A percentile compares a stretch with the other conserved stretches of the same genome.
Conservation (phyloP, 2,113 vertebrate genomes). For the Garra rufa region DNA sequence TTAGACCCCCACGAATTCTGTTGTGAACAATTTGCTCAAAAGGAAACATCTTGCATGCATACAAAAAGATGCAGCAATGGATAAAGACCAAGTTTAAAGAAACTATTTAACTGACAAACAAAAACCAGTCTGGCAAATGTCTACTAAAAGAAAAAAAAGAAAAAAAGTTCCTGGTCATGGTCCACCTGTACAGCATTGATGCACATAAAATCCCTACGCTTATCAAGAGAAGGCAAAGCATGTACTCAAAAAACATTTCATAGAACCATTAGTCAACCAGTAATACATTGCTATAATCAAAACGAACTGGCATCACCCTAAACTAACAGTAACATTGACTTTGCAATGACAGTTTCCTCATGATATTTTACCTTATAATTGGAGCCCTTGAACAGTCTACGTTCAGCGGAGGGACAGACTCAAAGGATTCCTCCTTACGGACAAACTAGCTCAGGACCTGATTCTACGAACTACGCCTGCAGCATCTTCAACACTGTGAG, state of each 20-base stretch:
- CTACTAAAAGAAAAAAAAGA: constrained; percentile 29
- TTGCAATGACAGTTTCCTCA: constrained; percentile 66
- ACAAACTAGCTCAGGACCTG: constrained; percentile 99
- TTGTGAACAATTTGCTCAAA: constrained; percentile 89
- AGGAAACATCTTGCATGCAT: constrained; percentile 86
- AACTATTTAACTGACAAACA: constrained; percentile 60
- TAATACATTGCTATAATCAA: constrained; percentile 42
- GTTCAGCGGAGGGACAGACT: constrained; percentile 97
- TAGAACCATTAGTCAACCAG: constrained; percentile 43
- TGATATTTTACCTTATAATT: constrained; percentile 91
- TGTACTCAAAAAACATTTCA: constrained; percentile 51
- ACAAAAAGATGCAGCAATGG: constrained; percentile 73
- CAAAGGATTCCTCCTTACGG: constrained; percentile 98
- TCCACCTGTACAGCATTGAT: constrained; percentile 70
- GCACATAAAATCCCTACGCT: constrained; percentile 57
- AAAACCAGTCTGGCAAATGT: constrained; percentile 29
- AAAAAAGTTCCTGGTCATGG: constrained; percentile 73
- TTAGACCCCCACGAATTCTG: constrained; percentile 88
- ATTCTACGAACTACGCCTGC: constrained; percentile 98
- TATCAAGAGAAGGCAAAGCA: constrained; percentile 54
- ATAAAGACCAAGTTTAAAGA: constrained; percentile 55
- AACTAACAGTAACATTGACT: constrained; percentile 55
- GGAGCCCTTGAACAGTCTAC: constrained; percentile 98
- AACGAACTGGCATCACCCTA: constrained; percentile 41
- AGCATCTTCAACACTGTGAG: constrained; percentile 99